phyloP scores from a whole-genome alignment of 37 sponge, comb jelly and placozoan genomes.

The Halichondria panicea region DNA sequence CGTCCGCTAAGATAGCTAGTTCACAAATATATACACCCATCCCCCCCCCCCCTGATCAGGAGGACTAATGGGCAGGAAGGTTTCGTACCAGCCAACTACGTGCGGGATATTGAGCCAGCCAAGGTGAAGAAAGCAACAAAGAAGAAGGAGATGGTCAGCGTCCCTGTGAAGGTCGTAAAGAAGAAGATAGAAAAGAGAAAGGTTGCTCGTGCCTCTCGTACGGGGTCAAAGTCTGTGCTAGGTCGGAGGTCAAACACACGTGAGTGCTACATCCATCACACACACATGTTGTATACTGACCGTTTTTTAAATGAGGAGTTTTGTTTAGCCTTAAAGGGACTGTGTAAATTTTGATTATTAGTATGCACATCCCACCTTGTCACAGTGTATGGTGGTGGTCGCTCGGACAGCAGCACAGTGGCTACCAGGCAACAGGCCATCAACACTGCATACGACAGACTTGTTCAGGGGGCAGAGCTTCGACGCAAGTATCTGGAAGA shows the following conservation, averaged over 20 bases:
- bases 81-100: constrained; percentile 90
- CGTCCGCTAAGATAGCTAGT: too few relatives aligned
- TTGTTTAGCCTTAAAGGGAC: too few relatives aligned
- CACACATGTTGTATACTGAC: too few relatives aligned
- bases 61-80: constrained; percentile 87
- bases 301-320: too few relatives aligned
- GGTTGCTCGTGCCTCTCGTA: too few relatives aligned
- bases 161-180: constrained; percentile 66
- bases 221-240: too few relatives aligned
- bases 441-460: constrained; percentile 56
- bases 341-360: too few relatives aligned
- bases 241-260: too few relatives aligned
- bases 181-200: constrained; percentile 51
- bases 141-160: constrained; percentile 67
- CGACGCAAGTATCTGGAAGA: constrained; percentile 67
- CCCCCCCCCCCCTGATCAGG: constrained; percentile 27
- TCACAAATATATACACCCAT: not conserved
- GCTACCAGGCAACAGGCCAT: constrained; percentile 79
- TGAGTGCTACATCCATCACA: too few relatives aligned
- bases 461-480: constrained; percentile 51
- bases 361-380: too few relatives aligned
- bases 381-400: constrained; percentile 12
- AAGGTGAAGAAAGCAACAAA: constrained; percentile 48
- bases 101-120: constrained; percentile 77
- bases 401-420: constrained; percentile 54